Evolutionary conservation across 2,113 vertebrate species (phyloP), one percentile per base, ranked within the genome.

Genomic region (Brachyhypopomus gauderio): DNA sequence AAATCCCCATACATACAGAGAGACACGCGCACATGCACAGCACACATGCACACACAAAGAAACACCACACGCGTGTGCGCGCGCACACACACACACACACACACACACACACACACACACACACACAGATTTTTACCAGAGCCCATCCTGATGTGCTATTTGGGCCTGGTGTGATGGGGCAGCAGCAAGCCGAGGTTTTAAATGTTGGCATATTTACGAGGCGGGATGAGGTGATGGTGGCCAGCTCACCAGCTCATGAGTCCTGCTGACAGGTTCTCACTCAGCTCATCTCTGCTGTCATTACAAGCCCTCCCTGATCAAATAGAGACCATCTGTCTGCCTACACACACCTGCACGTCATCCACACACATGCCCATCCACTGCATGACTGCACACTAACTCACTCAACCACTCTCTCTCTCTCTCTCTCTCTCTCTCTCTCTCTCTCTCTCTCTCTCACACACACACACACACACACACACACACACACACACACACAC

Each of bases 291-390:
- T 84, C 87, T 76, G 83, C 85, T 76, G 85, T 75, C 77, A 84
- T 89, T 89, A 86, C 83, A 85, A 81, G 80, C 77, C 76, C 80
- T 86, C 84, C 77, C 80, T 85, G 83, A 89, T 92, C 89, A 91
- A 91, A 91, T 88, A 83, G 82, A 85, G 84, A 75, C 92, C 91
- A 90, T 90, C 90, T 93, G 92, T 87, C 86, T 81, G 87, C 80
- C 86, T 72, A 75, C 25, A 25, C 23, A 64, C 45, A 52, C 38
- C 45, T 12, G 22, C 45, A 45, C 41, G 9, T 14, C 17, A 14
- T 20, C 4, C 16, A 70, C 14, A 12, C n/a, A n/a, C 73, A 55
- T 52, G 27, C 38, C 70, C 20, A n/a, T 86, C 84, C 82, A 79
- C 86, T 52, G 45, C 45, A 11, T 14, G 12, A 52, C 69, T 77